Evolutionary conservation across 2,797 vertebrate species (phyloP), one percentile per base, ranked within the genome.

Genomic region (Danio kyathit): DNA sequence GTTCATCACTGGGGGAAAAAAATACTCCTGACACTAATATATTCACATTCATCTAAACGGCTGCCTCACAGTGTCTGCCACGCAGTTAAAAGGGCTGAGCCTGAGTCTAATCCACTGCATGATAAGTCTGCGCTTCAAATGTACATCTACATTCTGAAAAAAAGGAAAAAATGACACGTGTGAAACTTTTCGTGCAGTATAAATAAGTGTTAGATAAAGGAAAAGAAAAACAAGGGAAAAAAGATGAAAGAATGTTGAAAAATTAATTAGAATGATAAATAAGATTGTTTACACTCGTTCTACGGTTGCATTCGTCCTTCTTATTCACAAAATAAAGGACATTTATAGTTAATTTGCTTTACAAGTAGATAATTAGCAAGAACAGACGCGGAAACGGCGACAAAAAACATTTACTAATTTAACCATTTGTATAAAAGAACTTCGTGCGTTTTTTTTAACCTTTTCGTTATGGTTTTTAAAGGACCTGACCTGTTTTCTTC

Each of bases 1-100:
- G 56, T 83, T 80, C 76, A 85, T 86, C 80, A 80, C 43, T 70
- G 29, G 29, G 3, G 76, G 78, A 81, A 74, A 76, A 80, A 78
- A 82, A 71, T 79, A 66, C 17, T 14, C 21, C 46, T 51, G 41
- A 51, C 44, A 2, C 59, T 40, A 13, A 51, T 75, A 51, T 43
- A 72, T 73, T 41, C 49, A 52, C 61, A 80, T 69, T 54, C 17
- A 16, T n/a, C 64, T 48, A 40, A 73, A 38, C 3, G 29, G 16
- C 64, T 85, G 29, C 69, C 74, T 48, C 46, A 48, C 52, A 52
- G 21, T 13, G 6, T 71, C 46, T 79, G 70, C 56, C 79, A 59
- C 43, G 67, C 61, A 85, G 67, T 70, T 60, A 70, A 60, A 21
- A 48, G 6, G 46, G 19, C 11, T 38, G 49, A 60, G 51, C 21